Evolutionary conservation across 2,888 invertebrate species (phyloP), one percentile per base, ranked within the genome.

Genomic region (Sisyra nigra): DNA sequence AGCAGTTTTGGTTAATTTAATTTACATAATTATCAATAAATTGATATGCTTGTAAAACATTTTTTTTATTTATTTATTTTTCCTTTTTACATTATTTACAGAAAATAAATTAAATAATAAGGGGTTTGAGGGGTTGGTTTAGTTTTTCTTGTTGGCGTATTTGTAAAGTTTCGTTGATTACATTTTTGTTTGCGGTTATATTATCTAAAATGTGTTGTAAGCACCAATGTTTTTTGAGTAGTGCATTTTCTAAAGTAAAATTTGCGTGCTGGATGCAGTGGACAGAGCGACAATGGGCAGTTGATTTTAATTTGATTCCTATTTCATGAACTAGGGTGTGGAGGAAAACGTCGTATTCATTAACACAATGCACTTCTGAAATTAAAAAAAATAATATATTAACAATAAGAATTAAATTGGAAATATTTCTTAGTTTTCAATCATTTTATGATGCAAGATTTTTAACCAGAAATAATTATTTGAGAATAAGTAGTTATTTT

Each of bases 331-430:
- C 63, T n/a, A 96, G 53, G 1, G 72, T 67, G 57, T 76, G 78
- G 13, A 97, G 61, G 57, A 81, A 88, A 36, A 69, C 64, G 49
- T 85, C 84, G 51, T 75, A 73, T 61, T 93, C 94, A 62, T 93
- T 92, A 17, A 89, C 74, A 31, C 81, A 74, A 57, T 89, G 85
- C 19, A 96, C 66, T 67, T 94, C 93, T 86, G 68, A 43, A 67
- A 68, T 48, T 54, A 53, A 47, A 52, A 48, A 48, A 46, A 44
- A n/a, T n/a, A n/a, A n/a, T n/a, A n/a, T n/a, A n/a, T 32, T 43
- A 36, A 50, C 49, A 43, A 31, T 39, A 34, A 33, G 32, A 24
- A 24, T 24, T 24, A 24, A 24, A 24, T 24, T 14, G 15, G 9
- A 14, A 15, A 43, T 9, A 15, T 17, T 17, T 38, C 35, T 38